These are phyloP conservation scores for Tyria jacobaeae DNA, from an alignment of 2,888 invertebrate species.

Conservation along the genomic window DNA sequence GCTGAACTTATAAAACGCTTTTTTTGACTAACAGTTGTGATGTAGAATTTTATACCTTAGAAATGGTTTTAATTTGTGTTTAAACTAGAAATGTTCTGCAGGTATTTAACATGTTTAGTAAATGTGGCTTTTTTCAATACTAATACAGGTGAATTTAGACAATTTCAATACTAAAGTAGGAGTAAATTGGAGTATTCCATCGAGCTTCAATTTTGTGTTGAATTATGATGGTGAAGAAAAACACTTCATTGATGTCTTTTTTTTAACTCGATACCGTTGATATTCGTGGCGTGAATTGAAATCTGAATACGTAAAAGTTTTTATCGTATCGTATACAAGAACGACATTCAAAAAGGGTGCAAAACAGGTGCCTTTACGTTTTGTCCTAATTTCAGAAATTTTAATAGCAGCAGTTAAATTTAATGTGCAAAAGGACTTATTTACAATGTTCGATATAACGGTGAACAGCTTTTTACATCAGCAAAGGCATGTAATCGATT, in stretches of 20 bases:
- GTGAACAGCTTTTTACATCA: conserved; percentile 24
- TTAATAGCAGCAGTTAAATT: not conserved
- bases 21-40: not conserved
- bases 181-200: too few species aligned
- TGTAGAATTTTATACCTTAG: not conserved
- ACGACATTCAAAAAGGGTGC: too few species aligned
- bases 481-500: conserved; percentile 31
- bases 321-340: too few species aligned
- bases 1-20: conserved; percentile 51
- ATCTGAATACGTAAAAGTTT: not conserved
- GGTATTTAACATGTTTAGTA: too few species aligned
- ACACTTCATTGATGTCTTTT: too few species aligned
- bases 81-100: too few species aligned
- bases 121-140: too few species aligned
- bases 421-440: conserved; percentile 15
- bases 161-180: too few species aligned
- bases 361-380: not conserved
- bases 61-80: not conserved
- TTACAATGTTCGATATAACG: conserved; percentile 38
- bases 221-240: too few species aligned
- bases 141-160: too few species aligned
- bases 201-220: too few species aligned
- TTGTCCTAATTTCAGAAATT: conserved; percentile 5
- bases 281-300: not conserved
- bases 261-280: too few species aligned